Evolutionary conservation across 2,797 vertebrate genomes (phyloP), one percentile per base, ranked within the genome.

Genomic region (Falco rusticolus): DNA sequence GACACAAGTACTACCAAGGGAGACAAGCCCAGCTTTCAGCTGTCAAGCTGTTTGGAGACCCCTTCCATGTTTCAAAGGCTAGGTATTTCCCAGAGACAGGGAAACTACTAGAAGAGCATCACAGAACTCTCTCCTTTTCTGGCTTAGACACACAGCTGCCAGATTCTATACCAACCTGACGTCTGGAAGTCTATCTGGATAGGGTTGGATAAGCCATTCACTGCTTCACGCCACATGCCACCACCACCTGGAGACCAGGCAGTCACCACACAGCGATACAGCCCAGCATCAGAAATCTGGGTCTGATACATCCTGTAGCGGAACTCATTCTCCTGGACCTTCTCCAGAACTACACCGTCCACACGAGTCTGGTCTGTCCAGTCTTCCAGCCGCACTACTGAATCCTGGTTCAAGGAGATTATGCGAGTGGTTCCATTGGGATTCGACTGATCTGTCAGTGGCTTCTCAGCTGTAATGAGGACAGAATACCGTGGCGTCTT

Each of bases 191-290:
- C 97, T 50, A 99, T 98, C 95, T 95, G 96, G 96, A 99, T 96
- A 25, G 99, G 99, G 97, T 99, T 99, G 60, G 99, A 99, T 48
- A 98, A 98, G 1, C 98, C 97, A 24, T 97, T 98, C 34, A 98
- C 97, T 3, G 98, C 98, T 93, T 97, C 98, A 17, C 97, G 98
- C 99, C 99, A 99, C 65, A 98, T 96, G 81, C 98, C 87, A 76
- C 98, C 72, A 51, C 98, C 90, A 50, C 99, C 98, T 0, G 98
- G 98, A 1, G 98, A 99, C 99, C 98, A 99, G 5, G 99, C 99
- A 0, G 98, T 98, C 90, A 99, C 97, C 71, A 99, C 87, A 37
- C 99, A 99, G 96, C 98, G 99, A 97, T 99, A 99, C 18, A 98
- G 98, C 15, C 99, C 99, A 1, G 98, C 98, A 22, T 99, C 99